Percentiles rank a stretch among this genome's conserved stretches.
Conservation (phyloP, 2,888 invertebrate species). For the Drosophila rubida region DNA sequence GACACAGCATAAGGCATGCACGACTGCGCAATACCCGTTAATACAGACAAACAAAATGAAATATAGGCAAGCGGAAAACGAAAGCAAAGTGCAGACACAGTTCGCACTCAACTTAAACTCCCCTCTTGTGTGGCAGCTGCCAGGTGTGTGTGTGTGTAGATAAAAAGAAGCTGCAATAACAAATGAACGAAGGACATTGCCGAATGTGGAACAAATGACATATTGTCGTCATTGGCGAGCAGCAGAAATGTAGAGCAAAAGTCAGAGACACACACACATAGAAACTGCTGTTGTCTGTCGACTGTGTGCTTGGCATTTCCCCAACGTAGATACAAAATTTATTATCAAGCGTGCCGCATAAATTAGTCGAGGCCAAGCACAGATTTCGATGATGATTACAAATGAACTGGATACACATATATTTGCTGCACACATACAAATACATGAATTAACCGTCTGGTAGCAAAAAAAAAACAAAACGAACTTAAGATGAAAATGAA, state of each 20-base stretch:
- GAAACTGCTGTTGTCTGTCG: constrained; percentile 19
- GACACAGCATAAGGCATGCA: neutral
- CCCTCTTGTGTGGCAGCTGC: neutral
- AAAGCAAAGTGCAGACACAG: no score
- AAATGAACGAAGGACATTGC: constrained; percentile 56
- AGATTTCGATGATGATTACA: constrained; percentile 57
- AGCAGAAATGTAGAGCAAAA: constrained; percentile 30
- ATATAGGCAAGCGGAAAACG: no score
- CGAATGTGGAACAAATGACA: constrained; percentile 74
- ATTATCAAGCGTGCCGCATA: constrained; percentile 77
- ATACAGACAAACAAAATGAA: neutral
- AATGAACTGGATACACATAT: constrained; percentile 34
- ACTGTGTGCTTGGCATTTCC: constrained; percentile 59
- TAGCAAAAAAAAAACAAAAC: no score
- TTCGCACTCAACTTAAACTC: no score
- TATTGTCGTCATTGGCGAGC: constrained; percentile 72
- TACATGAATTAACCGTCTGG: no score
- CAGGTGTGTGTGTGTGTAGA: neutral
- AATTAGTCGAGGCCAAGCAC: constrained; percentile 68
- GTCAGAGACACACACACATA: constrained; percentile 10
- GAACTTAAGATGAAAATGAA: no score
- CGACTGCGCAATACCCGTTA: neutral
- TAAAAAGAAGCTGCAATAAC: constrained; percentile 14
- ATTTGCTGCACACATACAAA: no score
- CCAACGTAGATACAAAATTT: constrained; percentile 77